Percentiles rank a stretch among this genome's conserved stretches.
These are phyloP conservation scores for Simalia tracyae DNA, from an alignment of 2,797 vertebrate genomes.

Conservation along the genomic window DNA sequence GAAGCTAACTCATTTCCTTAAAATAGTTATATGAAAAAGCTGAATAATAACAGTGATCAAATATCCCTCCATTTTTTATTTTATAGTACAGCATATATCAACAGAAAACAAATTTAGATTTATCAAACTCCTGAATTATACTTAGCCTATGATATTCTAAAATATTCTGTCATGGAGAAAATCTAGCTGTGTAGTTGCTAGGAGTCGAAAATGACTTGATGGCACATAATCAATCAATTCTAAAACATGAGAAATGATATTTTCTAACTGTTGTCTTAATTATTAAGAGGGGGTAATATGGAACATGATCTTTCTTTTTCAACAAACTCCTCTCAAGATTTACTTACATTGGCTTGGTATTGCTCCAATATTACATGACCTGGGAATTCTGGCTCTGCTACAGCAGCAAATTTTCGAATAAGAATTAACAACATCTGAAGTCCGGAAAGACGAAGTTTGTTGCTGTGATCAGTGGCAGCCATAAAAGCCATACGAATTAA, in stretches of 20 bases:
- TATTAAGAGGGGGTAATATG: neutral
- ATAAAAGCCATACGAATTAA: slow-evolving; percentile 96
- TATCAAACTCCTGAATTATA: neutral
- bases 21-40: neutral
- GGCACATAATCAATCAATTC: neutral
- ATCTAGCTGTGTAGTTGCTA: too few relatives aligned
- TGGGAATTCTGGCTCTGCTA: slow-evolving; percentile 91
- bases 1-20: neutral
- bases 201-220: neutral
- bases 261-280: neutral
- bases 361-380: slow-evolving; percentile 94
- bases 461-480: slow-evolving; percentile 92
- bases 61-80: neutral
- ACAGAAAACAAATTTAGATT: neutral
- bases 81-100: neutral
- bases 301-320: neutral
- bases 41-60: neutral
- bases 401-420: slow-evolving; percentile 82
- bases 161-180: too few relatives aligned
- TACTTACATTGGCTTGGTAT: slow-evolving; percentile 93
- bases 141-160: too few relatives aligned
- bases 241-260: neutral
- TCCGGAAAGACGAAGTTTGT: slow-evolving; percentile 86
- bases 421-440: slow-evolving; percentile 85
- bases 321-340: neutral